Conservation (phyloP, 2,888 invertebrate genomes). For the Herminia tarsipennalis region DNA sequence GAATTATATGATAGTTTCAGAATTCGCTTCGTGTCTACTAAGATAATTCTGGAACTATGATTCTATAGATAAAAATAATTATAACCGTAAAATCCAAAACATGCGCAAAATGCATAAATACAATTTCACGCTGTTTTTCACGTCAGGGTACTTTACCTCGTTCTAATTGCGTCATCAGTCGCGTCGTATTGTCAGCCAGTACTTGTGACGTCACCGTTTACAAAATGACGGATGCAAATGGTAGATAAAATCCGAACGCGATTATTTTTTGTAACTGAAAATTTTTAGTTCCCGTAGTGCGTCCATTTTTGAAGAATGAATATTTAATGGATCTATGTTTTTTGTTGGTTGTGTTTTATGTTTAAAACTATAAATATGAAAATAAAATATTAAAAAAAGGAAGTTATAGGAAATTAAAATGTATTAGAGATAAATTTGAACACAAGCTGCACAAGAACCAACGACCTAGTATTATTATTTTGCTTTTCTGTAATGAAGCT, state of each 20-base stretch:
- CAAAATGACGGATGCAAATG: slow-evolving; percentile 39
- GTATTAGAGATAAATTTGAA: not conserved
- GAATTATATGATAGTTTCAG: no score
- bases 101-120: slow-evolving; percentile 28
- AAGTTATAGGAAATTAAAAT: not conserved
- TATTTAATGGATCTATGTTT: not conserved
- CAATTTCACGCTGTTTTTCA: slow-evolving; percentile 4
- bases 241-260: slow-evolving; percentile 31
- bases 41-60: no score
- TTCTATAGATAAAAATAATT: no score
- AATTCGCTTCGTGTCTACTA: no score
- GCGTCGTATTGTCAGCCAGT: slow-evolving; percentile 34
- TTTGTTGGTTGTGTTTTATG: slow-evolving; percentile 13
- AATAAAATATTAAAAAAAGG: not conserved
- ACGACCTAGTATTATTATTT: not conserved
- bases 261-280: slow-evolving; percentile 28
- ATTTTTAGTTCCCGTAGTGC: slow-evolving; percentile 17
- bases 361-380: not conserved
- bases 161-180: slow-evolving; percentile 45
- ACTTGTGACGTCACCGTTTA: slow-evolving; percentile 38
- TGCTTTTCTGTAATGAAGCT: not conserved
- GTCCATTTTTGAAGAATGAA: slow-evolving; percentile 20
- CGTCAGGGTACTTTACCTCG: slow-evolving; percentile 11
- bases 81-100: not conserved
- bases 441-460: not conserved